These are phyloP conservation scores for Apodemus agrarius DNA, from an alignment of 2,797 vertebrate genomes.

Conservation along the genomic window DNA sequence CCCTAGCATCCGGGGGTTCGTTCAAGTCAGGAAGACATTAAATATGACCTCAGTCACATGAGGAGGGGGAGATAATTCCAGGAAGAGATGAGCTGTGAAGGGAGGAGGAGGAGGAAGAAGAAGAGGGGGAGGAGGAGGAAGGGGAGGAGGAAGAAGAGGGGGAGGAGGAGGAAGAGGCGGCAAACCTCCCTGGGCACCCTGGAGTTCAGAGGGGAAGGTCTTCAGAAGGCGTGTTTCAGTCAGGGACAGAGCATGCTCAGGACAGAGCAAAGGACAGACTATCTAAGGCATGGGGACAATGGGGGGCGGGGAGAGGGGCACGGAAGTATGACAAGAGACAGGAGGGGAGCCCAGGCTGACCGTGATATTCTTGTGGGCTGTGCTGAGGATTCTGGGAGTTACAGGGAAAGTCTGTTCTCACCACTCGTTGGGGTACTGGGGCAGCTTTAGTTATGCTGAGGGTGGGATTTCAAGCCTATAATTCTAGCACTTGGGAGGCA, in stretches of 20 bases:
- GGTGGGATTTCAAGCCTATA: not conserved
- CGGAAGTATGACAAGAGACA: fast-evolving
- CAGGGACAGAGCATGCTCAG: not conserved
- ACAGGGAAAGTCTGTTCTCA: not conserved
- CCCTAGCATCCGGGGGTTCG: fast-evolving
- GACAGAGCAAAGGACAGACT: not conserved
- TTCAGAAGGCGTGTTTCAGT: not conserved
- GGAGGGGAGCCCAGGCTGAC: not conserved
- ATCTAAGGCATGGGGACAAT: not conserved
- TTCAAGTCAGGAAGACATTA: not conserved
- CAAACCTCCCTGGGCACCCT: not conserved
- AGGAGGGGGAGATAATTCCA: not conserved
- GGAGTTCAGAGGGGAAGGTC: not conserved
- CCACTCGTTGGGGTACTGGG: not conserved
- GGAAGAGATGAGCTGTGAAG: not conserved
- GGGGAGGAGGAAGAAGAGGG: no score
- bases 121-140: not conserved
- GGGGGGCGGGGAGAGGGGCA: not conserved
- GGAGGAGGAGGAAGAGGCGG: not conserved
- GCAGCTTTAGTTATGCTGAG: not conserved
- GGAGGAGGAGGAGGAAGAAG: no score
- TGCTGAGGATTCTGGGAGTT: not conserved
- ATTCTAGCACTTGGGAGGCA: not conserved
- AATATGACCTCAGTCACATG: not conserved
- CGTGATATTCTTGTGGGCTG: not conserved